Evolutionary conservation across 2,888 invertebrate genomes (phyloP), one percentile per base, ranked within the genome.

Genomic region (Pantelozetes paolii): DNA sequence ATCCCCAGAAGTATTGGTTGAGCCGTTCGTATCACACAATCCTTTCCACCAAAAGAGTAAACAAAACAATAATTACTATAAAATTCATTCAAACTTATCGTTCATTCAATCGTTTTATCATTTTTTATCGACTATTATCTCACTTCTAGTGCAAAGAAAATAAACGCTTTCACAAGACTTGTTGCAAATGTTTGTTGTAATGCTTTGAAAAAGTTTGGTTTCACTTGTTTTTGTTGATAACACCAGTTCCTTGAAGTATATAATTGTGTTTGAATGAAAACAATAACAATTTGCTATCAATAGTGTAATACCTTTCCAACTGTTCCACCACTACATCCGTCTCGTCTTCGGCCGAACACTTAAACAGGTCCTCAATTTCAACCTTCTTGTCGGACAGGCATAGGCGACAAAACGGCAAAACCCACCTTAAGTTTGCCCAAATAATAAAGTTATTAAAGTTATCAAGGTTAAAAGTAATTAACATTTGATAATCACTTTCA

Each of bases 1-100:
- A 81, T 81, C 0, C 83, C 84, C 28, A 85, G 80, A 32, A 84
- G 78, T 6, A 84, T 73, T 0, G 85, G 84, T 77, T 85, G 85
- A 5, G 81, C 75, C 3, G 84, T 77, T 26, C 77, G 77, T 26
- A 78, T 77, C 20, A 78, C 74, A 26, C 78, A 78, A 76, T 79
- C 79, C 77, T 77, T 9, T 30, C 18, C 5, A 70, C 42, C 26
- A 70, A 48, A 45, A 48, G 30, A 57, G 26, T 15, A 57, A 23
- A 5, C 6, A 1, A 64, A 36, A 64, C 32, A 64, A 64, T 18
- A 13, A 57, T 57, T 5, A 32, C n/a, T 57, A 23, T 57, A 23
- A 5, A 71, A 69, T 36, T 5, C 36, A 32, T 36, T 30, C n/a
- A n/a, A n/a, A n/a, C n/a, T n/a, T n/a, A n/a, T n/a, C n/a, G n/a